These are phyloP conservation scores for Turdus rufiventris DNA, from an alignment of 2,113 vertebrate genomes.

Conservation along the genomic window DNA sequence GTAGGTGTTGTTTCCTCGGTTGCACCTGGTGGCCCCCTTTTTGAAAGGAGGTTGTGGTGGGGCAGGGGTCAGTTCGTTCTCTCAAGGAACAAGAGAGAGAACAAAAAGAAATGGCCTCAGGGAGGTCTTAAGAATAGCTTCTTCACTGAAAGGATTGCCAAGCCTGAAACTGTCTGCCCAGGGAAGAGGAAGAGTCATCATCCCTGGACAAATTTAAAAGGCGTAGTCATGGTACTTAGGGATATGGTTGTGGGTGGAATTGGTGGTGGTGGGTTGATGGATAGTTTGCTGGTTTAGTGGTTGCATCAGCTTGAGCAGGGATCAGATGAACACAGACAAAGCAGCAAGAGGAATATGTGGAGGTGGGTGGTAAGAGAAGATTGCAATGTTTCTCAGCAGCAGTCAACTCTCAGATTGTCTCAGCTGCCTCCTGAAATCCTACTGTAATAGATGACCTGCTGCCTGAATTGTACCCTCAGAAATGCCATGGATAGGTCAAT, in stretches of 20 bases:
- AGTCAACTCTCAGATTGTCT: background rate
- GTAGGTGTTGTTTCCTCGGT: rapidly evolving
- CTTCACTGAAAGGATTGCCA: background rate
- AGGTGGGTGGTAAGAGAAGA: background rate
- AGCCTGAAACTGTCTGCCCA: background rate
- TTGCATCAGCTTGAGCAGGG: background rate
- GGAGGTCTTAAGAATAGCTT: background rate
- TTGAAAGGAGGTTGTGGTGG: background rate
- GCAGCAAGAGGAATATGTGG: background rate
- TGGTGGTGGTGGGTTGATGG: background rate
- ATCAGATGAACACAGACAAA: background rate
- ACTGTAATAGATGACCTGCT: background rate
- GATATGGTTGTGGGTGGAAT: background rate
- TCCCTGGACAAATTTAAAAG: background rate
- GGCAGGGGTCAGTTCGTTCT: background rate
- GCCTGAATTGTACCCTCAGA: background rate
- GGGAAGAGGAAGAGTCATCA: background rate
- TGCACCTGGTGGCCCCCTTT: background rate
- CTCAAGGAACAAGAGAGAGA: too few relatives aligned
- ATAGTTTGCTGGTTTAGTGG: background rate
- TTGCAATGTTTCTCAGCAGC: background rate
- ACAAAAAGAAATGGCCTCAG: background rate
- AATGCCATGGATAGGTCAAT: background rate
- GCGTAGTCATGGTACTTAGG: too few relatives aligned
- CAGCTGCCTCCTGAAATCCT: background rate